Base-by-base conservation (phyloP, 2,113 vertebrate genomes). In the Notarius lentiginosus region DNA sequence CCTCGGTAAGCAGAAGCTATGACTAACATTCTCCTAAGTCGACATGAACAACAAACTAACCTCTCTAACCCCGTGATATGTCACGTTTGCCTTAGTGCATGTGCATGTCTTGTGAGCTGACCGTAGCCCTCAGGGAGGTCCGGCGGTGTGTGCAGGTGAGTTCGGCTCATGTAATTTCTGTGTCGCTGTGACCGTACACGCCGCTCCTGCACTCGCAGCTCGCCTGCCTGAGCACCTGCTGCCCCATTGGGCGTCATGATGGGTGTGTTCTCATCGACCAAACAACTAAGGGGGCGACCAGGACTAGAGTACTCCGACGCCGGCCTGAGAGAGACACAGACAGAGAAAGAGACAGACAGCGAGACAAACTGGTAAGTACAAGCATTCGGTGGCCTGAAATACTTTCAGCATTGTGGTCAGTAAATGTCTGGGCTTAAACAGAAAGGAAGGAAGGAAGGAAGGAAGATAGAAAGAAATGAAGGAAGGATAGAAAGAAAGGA, bases 161-260 rank as follows among this genome's bases (percentile, higher is more conserved):
- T 99, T 89, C 98, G 96, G 95, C 98, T 99, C 98, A 99, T 99
- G 93, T 99, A 99, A 94, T 99, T 99, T 90, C 98, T 95, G 92
- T 99, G 98, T 91, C 98, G 94, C 89, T 99, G 98, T 0, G 98
- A 99, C 49, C 98, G 95, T 30, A 98, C 97, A 81, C 97, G 96
- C 83, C 97, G 96, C 93, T 99, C 98, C 1, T 97, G 96, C 84
- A 95, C 93, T 22, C 97, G 95, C 61, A 97, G 97, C 84, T 99
- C 94, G 0, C 94, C 94, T 0, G 94, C 92, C 82, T 97, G 96
- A 82, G 96, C 94, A 20, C 95, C 96, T 0, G 95, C 96, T 41
- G 98, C 98, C 15, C 98, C 98, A 2, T 99, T 98, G 0, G 97
- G 97, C 90, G 95, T 97, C 70, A 94, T 91, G 84, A 99, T 89